Base-by-base conservation (phyloP, 2,113 vertebrate genomes). In the Leptobrachium leishanense region DNA sequence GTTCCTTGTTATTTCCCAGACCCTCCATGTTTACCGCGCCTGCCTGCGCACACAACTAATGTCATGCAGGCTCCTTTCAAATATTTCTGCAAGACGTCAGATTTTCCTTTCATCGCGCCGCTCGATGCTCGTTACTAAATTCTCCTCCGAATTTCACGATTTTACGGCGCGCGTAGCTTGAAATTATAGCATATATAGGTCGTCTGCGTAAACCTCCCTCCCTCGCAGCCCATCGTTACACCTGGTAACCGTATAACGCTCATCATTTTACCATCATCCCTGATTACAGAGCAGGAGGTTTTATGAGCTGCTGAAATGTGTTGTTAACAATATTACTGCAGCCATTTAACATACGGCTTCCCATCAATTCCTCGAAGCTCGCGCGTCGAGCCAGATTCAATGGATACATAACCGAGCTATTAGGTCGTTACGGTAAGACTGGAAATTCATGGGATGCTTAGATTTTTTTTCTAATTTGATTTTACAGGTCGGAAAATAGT, bases 231-330 rank as follows among this genome's bases (percentile, higher is more conserved):
- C 46, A 57, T 55, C 11, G 50, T 55, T 67, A 44, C 77, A 72
- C 69, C 77, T 79, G 77, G 77, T 73, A 55, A 72, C 63, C 11
- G 40, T 73, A 73, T 72, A 73, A 73, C 46, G 31, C 46, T 39
- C 77, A 79, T 66, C 70, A 73, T 73, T 79, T 73, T 8, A 44
- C 63, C 68, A 71, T 78, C 53, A 62, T 31, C 62, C 70, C 6
- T 72, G 31, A 73, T 73, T 73, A 79, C 40, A 11, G 57, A 72
- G 43, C 20, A 40, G 31, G 54, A 20, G 31, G 31, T 65, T 79
- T 79, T 79, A 79, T 46, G 69, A 79, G 69, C 77, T 67, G 77
- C 70, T 79, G 77, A 79, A 79, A 79, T 79, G 77, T 42, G 53
- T 54, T 73, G 69, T 55, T 65, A 79, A 79, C 69, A 79, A 66